Evolutionary conservation across 2,797 vertebrate genomes (phyloP), one percentile per base, ranked within the genome.

Genomic region (Okamejei kenojei): DNA sequence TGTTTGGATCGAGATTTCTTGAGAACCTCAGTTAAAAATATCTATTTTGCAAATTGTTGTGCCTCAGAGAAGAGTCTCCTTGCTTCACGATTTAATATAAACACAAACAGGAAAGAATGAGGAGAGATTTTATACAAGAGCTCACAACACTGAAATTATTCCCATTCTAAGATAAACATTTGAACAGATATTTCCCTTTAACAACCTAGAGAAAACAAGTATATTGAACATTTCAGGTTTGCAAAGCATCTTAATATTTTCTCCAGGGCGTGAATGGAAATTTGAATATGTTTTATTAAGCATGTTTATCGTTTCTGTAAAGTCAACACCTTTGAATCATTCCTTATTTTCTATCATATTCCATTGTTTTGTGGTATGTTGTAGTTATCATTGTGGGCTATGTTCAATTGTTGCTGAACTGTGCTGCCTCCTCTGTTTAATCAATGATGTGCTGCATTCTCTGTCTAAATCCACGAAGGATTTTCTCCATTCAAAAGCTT

Each of bases 21-120:
- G 61, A 88, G 63, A 35, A 65, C 32, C 35, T 88, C n/a, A 88
- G 84, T 88, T 88, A 88, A 88, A 88, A 88, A 88, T 88, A 88
- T 68, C n/a, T 61, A 88, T 35, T 88, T 88, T 88, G 63, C 84
- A 88, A 68, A 68, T 68, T 29, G 32, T 68, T 68, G 84, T 88
- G 84, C 61, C 63, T 88, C 63, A 88, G 61, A 68, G 61, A n/a
- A 68, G n/a, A 35, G 84, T 65, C 84, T 29, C 6, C 0, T n/a
- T n/a, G 61, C 82, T 86, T 29, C 13, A 29, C 10, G 15, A 88
- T 32, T n/a, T 63, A 88, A 65, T 65, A n/a, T n/a, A 65, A 88
- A 65, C 84, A 68, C 29, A 88, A 88, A 65, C 61, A 88, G n/a
- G n/a, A 88, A 88, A 68, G 84, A 68, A 88, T 68, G 63, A 88